These are phyloP conservation scores for Eucriotettix oculatus DNA, from an alignment of 2,888 invertebrate species.

Conservation along the genomic window DNA sequence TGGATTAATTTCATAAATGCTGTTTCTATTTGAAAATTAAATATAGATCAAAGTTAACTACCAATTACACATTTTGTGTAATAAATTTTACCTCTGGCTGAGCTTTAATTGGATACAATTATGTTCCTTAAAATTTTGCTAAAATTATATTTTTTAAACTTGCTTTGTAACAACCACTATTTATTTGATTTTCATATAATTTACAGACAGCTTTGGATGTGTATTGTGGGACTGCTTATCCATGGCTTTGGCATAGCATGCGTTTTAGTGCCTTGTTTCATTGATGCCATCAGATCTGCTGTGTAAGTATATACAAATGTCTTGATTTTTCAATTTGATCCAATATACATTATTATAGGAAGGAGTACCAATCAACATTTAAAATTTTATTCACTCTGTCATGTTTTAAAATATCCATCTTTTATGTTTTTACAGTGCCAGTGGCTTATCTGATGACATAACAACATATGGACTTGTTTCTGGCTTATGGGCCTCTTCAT, in stretches of 20 bases:
- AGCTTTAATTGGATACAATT: no score
- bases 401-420: background rate
- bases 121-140: no score
- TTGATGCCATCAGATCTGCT: constrained; percentile 29
- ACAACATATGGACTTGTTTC: constrained; percentile 37
- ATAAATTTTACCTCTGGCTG: no score
- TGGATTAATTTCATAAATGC: no score
- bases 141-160: no score
- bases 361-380: background rate
- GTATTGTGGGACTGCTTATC: constrained; percentile 24
- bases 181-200: no score
- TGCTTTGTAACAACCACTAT: no score
- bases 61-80: no score
- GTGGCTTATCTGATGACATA: constrained; percentile 32
- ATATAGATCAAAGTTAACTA: no score
- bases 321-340: background rate
- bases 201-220: constrained; percentile 19
- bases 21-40: no score
- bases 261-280: constrained; percentile 32
- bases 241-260: constrained; percentile 32
- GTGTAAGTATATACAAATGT: constrained; percentile 21
- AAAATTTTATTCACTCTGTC: no score
- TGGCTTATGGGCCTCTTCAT: constrained; percentile 36
- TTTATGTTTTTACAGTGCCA: constrained; percentile 11
- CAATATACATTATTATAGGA: background rate